Percentiles rank a stretch among this genome's conserved stretches.
Conservation (phyloP, 2,888 invertebrate genomes). For the Helobdella robusta region DNA sequence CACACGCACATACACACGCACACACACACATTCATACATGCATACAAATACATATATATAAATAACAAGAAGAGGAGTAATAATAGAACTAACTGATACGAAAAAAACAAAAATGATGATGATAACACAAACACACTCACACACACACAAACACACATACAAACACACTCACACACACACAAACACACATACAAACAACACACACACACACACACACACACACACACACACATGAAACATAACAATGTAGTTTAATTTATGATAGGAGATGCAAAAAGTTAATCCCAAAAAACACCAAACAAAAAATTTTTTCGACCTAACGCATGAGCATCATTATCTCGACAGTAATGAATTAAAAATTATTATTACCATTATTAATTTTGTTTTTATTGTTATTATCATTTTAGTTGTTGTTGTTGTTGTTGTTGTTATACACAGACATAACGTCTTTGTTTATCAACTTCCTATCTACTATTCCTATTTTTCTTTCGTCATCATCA, state of each 20-base stretch:
- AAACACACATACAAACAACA: too few relatives aligned
- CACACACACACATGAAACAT: not conserved
- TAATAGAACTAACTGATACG: not conserved
- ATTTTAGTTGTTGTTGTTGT: too few relatives aligned
- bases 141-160: too few relatives aligned
- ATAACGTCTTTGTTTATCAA: too few relatives aligned
- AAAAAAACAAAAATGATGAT: conserved; percentile 6
- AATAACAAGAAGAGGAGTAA: conserved; percentile 6
- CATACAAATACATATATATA: not conserved
- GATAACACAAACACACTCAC: conserved; percentile 6
- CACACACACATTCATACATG: not conserved
- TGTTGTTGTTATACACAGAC: too few relatives aligned
- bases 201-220: too few relatives aligned
- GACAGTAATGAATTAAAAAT: not conserved
- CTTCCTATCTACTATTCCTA: too few relatives aligned
- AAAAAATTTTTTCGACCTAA: not conserved
- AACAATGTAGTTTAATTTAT: too few relatives aligned
- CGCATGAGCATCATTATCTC: not conserved
- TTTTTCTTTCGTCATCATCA: too few relatives aligned
- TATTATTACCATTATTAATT: not conserved
- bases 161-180: too few relatives aligned
- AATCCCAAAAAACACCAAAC: not conserved
- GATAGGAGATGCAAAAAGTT: not conserved
- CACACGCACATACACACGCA: not conserved
- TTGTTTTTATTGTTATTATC: not conserved